Percentiles rank a stretch among this genome's conserved stretches.
These are phyloP conservation scores for Peromyscus eremicus DNA, from an alignment of 2,797 vertebrate species.

Conservation along the genomic window DNA sequence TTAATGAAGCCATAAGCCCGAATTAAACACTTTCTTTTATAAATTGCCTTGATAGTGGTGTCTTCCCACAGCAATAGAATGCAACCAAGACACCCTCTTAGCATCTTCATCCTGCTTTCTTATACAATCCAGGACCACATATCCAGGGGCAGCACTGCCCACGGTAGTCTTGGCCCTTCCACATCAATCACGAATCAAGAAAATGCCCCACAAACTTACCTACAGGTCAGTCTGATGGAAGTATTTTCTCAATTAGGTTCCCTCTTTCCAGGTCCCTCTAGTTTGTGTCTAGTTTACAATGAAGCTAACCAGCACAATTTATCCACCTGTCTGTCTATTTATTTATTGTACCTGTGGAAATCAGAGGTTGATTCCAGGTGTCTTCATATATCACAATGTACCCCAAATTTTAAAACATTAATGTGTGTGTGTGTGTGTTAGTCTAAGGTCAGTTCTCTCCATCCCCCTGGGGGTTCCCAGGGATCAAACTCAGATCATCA, in stretches of 20 bases:
- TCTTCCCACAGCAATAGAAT: background rate
- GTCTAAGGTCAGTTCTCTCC: background rate
- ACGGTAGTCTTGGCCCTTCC: background rate
- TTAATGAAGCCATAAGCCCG: no score
- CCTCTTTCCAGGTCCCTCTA: background rate
- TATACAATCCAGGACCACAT: background rate
- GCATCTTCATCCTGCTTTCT: background rate
- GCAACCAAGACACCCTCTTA: background rate
- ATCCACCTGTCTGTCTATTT: background rate
- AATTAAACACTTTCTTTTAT: background rate
- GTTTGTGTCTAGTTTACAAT: no score
- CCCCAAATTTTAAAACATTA: background rate
- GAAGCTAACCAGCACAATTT: background rate
- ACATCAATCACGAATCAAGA: background rate
- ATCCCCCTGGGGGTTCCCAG: background rate
- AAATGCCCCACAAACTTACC: background rate
- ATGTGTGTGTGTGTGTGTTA: background rate
- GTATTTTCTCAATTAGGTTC: background rate
- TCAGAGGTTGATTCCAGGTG: background rate
- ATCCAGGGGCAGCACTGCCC: background rate
- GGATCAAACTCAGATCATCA: background rate
- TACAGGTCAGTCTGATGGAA: background rate
- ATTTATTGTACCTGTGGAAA: background rate
- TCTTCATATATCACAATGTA: background rate
- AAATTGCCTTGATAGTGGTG: background rate